Evolutionary conservation across 2,113 vertebrate genomes (phyloP), one percentile per base, ranked within the genome.

Genomic region (Eublepharis macularius): DNA sequence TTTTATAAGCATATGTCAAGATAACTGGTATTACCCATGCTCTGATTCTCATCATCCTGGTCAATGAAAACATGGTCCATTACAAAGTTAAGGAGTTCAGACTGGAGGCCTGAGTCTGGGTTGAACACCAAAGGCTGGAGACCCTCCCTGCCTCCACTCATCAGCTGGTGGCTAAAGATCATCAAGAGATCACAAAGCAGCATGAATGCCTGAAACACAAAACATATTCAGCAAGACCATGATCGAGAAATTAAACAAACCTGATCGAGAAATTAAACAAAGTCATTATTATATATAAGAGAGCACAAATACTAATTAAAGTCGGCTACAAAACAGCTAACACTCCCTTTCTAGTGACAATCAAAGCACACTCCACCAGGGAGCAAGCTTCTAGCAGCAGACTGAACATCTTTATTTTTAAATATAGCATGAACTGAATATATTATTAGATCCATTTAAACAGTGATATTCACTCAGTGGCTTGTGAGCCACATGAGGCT

Each of bases 21-120:
- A 87, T 60, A 91, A 72, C 24, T 79, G 13, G 87, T 80, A 93
- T 92, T 96, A 99, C 99, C 98, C 97, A 99, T 99, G 97, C 99
- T 99, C 96, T 99, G 99, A 92, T 97, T 99, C 94, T 99, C 99
- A 60, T 99, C 99, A 60, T 99, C 99, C 95, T 99, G 99, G 95
- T 99, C 99, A 88, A 99, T 98, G 92, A 99, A 99, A 92, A 99
- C 98, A 12, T 99, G 99, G 95, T 99, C 99, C 96, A 99, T 97
- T 92, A 99, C 98, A 80, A 99, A 99, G 94, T 95, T 98, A 90
- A 99, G 98, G 57, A 99, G 97, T 93, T 99, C 99, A 87, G 98
- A 98, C 92, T 99, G 99, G 26, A 99, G 97, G 47, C 97, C 97
- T 91, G 96, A 95, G 90, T 99, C 99, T 16, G 99, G 99, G 94